Evolutionary conservation across 2,113 vertebrate genomes (phyloP), one percentile per base, ranked within the genome.

Genomic region (Aphelocoma coerulescens): DNA sequence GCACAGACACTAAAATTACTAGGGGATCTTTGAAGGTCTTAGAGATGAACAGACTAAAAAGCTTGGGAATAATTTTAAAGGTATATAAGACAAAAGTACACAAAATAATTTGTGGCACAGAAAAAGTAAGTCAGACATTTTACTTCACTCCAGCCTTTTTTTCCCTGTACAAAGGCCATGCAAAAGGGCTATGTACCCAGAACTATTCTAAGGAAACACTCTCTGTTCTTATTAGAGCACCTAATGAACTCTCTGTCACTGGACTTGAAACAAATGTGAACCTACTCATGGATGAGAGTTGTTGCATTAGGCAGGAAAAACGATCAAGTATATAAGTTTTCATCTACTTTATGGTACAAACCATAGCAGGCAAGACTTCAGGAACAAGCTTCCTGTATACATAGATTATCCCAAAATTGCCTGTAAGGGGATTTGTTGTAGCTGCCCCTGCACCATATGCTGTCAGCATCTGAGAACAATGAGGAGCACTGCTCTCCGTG

Each of bases 401-500:
- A 48, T 8, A 37, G 43, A 62, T 78, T 49, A 72, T 27, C 17
- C n/a, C 3, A 3, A 11, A 86, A 49, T 1, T 46, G 43, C 37
- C 63, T 65, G 24, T 37, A 44, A n/a, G 1, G 1, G 49, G 44
- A 71, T 81, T 66, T 75, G 35, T 4, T 52, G 37, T 17, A 67
- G 68, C 79, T 95, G 57, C 39, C 57, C 61, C 37, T 65, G 65
- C 43, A 68, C 65, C 65, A 35, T 17, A 72, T 3, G 16, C 32
- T 75, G 44, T 12, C 59, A 32, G 30, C 1, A 0, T 21, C 26
- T 3, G 11, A 78, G 51, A 61, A 62, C 51, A 46, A 16, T 0
- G 6, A 63, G 43, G 33, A 72, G 19, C 69, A 49, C 16, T 2
- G 3, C 3, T 65, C 35, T 32, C 27, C 0, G 0, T 0, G 8